phyloP scores from a whole-genome alignment of 2,888 invertebrate species.

The Rhyacophila evoluta region DNA sequence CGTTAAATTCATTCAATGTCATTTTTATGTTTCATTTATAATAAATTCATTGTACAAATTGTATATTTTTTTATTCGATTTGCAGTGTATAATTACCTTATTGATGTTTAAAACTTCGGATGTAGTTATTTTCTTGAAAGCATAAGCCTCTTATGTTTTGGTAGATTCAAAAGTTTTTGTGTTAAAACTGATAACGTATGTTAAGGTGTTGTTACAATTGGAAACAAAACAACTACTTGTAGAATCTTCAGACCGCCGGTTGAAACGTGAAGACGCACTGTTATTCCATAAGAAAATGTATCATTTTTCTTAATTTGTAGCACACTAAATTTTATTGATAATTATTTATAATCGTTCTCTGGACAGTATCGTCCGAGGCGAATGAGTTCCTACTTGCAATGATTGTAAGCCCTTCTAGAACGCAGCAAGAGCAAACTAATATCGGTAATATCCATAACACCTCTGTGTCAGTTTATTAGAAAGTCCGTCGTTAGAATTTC shows the following conservation, averaged over 20 bases:
- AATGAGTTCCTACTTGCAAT: not conserved
- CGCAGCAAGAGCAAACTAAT: not conserved
- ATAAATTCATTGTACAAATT: too few relatives aligned
- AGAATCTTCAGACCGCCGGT: not conserved
- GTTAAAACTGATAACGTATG: not conserved
- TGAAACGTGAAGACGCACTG: not conserved
- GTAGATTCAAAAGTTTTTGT: not conserved
- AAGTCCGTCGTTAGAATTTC: constrained; percentile 4
- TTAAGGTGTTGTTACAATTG: not conserved
- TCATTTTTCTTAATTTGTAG: not conserved
- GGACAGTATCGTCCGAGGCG: constrained; percentile 1
- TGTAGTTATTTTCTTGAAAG: not conserved
- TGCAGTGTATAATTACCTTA: not conserved
- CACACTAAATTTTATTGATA: not conserved
- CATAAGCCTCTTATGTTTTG: not conserved
- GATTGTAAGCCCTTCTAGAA: not conserved
- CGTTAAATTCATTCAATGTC: too few relatives aligned
- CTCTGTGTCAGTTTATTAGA: constrained; percentile 6
- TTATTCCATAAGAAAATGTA: not conserved
- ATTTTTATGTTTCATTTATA: too few relatives aligned
- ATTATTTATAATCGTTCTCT: not conserved
- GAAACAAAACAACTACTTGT: not conserved
- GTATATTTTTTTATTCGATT: too few relatives aligned
- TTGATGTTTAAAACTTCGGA: not conserved
- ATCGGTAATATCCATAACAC: not conserved